Evolutionary conservation across 2,888 invertebrate genomes (phyloP).

Genomic region (Cheilosia urbana): DNA sequence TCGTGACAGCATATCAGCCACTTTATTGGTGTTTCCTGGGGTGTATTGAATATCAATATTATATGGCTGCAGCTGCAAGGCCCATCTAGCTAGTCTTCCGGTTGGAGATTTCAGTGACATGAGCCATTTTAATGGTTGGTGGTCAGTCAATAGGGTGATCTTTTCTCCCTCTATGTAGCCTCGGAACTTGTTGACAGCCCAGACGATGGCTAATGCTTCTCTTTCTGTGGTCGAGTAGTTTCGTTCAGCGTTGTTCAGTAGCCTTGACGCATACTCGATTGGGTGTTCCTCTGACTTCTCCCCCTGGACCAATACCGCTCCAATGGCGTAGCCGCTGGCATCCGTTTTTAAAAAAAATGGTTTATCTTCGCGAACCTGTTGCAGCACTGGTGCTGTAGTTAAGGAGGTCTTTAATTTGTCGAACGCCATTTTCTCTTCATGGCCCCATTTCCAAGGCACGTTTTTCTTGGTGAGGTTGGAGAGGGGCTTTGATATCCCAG

Average conservation of each 20-base stretch:
- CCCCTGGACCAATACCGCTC: no score
- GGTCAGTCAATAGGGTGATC: background rate
- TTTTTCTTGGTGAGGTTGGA: no score
- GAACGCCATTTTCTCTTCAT: no score
- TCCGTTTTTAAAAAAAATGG: no score
- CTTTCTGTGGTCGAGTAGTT: constrained; percentile 72
- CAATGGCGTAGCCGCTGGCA: no score
- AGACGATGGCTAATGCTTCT: constrained; percentile 76
- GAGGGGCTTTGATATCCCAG: no score
- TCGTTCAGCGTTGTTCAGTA: background rate
- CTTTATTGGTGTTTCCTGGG: background rate
- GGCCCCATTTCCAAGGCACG: no score
- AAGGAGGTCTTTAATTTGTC: background rate
- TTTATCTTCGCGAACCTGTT: no score
- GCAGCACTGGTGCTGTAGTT: no score
- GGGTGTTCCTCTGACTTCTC: background rate
- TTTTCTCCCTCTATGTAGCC: background rate
- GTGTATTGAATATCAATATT: background rate
- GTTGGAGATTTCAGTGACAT: background rate
- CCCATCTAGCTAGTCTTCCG: background rate
- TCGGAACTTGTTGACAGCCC: constrained; percentile 59
- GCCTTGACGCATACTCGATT: background rate
- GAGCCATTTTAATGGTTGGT: background rate
- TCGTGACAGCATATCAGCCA: background rate
- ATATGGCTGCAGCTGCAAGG: background rate